These are phyloP conservation scores for Ciconia nigra DNA, from an alignment of 2,797 vertebrate species.

Conservation along the genomic window DNA sequence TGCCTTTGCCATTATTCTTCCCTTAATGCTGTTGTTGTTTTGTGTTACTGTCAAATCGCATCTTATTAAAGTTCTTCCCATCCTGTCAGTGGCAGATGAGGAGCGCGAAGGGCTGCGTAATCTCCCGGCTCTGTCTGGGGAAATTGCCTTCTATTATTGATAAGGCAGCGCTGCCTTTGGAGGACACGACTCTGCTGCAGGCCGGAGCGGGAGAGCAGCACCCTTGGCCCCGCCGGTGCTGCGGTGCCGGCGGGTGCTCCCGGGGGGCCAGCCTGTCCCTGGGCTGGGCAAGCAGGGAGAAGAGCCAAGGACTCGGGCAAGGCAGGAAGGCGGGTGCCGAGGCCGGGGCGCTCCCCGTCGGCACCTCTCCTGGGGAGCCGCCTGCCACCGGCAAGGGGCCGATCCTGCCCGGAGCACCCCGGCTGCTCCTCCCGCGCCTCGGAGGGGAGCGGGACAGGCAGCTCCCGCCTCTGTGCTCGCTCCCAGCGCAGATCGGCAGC, in stretches of 20 bases:
- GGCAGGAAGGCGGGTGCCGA: not conserved
- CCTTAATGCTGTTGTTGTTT: slow-evolving; percentile 64
- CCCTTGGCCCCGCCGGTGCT: accelerated
- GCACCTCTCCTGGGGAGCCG: not conserved
- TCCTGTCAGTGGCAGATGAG: slow-evolving; percentile 9
- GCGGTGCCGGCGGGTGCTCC: not conserved
- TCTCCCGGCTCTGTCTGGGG: not conserved
- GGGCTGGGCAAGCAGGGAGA: not conserved
- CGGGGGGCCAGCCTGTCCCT: not conserved
- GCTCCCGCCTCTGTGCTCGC: not conserved
- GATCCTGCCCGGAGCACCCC: not conserved
- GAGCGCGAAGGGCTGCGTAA: not conserved
- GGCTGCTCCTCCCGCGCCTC: accelerated
- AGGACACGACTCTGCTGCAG: not conserved
- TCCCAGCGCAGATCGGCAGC: accelerated
- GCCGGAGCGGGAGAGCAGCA: not conserved
- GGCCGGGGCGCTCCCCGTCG: not conserved
- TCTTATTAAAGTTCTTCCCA: slow-evolving; percentile 46
- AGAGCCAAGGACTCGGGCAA: not conserved
- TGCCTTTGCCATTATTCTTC: slow-evolving; percentile 47
- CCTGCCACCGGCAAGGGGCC: not conserved
- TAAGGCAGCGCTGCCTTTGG: not conserved
- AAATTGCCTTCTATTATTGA: slow-evolving; percentile 59
- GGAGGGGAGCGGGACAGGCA: accelerated
- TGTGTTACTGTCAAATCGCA: slow-evolving; percentile 55